These are phyloP conservation scores for Candoia aspera DNA, from an alignment of 2,113 vertebrate species.

Conservation along the genomic window DNA sequence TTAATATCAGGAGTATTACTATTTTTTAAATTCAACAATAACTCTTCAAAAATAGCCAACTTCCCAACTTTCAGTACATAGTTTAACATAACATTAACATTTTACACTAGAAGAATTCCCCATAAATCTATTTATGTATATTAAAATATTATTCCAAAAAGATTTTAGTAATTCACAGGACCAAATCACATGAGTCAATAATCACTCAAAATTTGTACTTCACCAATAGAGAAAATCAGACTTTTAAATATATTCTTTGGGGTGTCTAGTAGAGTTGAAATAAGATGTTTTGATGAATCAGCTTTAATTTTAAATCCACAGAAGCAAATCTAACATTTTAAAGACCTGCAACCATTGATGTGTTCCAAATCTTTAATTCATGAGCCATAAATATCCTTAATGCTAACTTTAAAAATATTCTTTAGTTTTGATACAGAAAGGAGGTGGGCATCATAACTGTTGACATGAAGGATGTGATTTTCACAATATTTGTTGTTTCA, in stretches of 20 bases:
- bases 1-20: neutral
- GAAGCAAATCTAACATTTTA: neutral
- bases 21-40: neutral
- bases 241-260: neutral
- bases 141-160: neutral
- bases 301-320: neutral
- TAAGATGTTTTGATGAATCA: neutral
- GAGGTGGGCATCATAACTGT: neutral
- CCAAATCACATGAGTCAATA: neutral
- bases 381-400: neutral
- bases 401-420: neutral
- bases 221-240: neutral
- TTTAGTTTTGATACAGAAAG: neutral
- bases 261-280: neutral
- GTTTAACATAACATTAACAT: neutral
- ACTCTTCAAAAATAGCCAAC: neutral
- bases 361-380: neutral
- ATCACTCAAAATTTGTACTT: neutral
- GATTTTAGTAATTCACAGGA: neutral
- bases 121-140: neutral
- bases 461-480: neutral
- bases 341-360: neutral
- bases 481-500: neutral
- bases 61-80: neutral
- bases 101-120: neutral